Evolutionary conservation across 2,797 vertebrate species (phyloP), one percentile per base, ranked within the genome.

Genomic region (Pterois miles): DNA sequence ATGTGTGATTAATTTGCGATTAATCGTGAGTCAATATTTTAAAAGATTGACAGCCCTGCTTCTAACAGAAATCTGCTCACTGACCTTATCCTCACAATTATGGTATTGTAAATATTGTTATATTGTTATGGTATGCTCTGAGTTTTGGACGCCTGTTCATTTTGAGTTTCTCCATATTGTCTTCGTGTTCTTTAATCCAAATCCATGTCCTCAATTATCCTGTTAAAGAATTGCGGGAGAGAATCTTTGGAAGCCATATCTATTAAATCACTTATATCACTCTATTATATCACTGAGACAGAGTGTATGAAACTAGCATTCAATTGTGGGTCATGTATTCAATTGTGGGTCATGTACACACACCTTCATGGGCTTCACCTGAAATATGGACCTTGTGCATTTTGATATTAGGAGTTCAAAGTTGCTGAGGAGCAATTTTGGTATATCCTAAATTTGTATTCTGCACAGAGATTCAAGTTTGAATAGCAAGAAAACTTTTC

Each of bases 91-190:
- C 18, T 43, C 40, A 43, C 40, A 43, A 43, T 43, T 43, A 16
- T 43, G 40, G 16, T 43, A 43, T 43, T 43, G 7, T 43, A 43
- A 43, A 43, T 43, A 43, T 43, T 43, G 8, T 18, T 5, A 18
- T n/a, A n/a, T n/a, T n/a, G n/a, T n/a, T n/a, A n/a, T n/a, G n/a
- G n/a, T n/a, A n/a, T 10, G 9, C 6, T 8, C 9, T 23, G 25
- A 46, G 71, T 54, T 76, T 46, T 33, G 43, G 73, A 54, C 27
- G 58, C 48, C 70, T 77, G 73, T 80, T 53, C 59, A n/a, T 62
- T 68, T 65, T 80, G 79, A 77, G 53, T 12, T 31, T 38, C 43
- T 80, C 60, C 22, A 46, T 34, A 2, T 69, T 27, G 4, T 48
- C 27, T 46, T 48, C n/a, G 13, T 57, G 73, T 40, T 22, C 23